Evolutionary conservation across 2,888 invertebrate genomes (phyloP).

Genomic region (Nemapogon koenigi): DNA sequence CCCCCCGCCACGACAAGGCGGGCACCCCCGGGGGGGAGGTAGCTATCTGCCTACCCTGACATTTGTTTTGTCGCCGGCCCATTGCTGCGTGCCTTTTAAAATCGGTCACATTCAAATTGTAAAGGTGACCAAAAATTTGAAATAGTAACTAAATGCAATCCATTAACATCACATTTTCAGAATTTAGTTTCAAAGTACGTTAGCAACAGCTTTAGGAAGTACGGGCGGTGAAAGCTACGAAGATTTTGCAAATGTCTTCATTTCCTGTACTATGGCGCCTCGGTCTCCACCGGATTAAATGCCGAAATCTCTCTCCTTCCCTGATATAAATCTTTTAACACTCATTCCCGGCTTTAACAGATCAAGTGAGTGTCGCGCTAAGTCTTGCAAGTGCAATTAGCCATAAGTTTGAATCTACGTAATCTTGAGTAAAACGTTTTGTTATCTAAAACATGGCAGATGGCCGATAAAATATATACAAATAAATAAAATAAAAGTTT

Average conservation of each 20-base stretch:
- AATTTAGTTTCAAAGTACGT: conserved; percentile 1
- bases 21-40: too few species aligned
- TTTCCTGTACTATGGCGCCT: conserved; percentile 34
- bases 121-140: too few species aligned
- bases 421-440: conserved; percentile 34
- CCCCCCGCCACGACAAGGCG: too few species aligned
- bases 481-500: too few species aligned
- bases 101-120: too few species aligned
- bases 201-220: conserved; percentile 3
- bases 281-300: conserved; percentile 26
- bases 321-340: conserved; percentile 62
- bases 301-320: conserved; percentile 31
- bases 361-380: conserved; percentile 38
- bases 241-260: conserved; percentile 35
- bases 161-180: background rate
- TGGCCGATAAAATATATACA: too few species aligned
- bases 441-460: too few species aligned
- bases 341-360: conserved; percentile 46
- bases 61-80: too few species aligned
- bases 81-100: too few species aligned
- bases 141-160: too few species aligned
- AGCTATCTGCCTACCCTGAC: too few species aligned
- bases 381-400: conserved; percentile 59
- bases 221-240: conserved; percentile 9
- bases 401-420: conserved; percentile 37